These are phyloP conservation scores for Anoplolepis gracilipes DNA, from an alignment of 1,140 invertebrate genomes.

Conservation along the genomic window DNA sequence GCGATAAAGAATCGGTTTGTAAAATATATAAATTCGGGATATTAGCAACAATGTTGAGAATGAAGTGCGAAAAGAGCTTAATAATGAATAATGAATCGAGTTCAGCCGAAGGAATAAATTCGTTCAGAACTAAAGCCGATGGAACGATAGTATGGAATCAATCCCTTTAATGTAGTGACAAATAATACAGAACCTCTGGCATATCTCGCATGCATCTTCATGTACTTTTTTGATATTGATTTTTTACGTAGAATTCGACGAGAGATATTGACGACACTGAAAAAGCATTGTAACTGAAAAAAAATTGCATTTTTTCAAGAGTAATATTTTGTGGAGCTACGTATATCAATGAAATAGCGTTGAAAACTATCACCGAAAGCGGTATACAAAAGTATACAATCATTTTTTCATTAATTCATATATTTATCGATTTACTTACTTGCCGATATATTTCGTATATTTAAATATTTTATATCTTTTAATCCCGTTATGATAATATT, in stretches of 20 bases:
- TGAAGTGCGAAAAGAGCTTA: constrained; percentile 1
- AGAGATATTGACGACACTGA: not conserved
- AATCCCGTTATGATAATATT: not conserved
- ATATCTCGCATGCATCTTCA: not conserved
- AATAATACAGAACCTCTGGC: constrained; percentile 15
- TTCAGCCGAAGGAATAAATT: constrained; percentile 32
- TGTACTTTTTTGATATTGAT: not conserved
- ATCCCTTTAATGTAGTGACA: constrained; percentile 4
- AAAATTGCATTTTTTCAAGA: not conserved
- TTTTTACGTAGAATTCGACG: not conserved
- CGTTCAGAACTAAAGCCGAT: constrained; percentile 41
- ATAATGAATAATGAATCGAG: constrained; percentile 32
- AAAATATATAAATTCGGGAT: not conserved
- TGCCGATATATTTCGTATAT: constrained; percentile 9
- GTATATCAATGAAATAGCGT: not conserved
- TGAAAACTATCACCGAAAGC: not conserved
- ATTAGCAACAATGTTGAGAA: not conserved
- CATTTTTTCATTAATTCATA: not conserved
- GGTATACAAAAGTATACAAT: not conserved
- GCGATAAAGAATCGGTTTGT: not conserved
- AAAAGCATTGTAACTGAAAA: not conserved
- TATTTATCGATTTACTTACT: not conserved
- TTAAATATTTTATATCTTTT: not conserved
- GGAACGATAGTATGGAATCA: not conserved
- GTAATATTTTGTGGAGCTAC: not conserved